These are phyloP conservation scores for Bucco capensis DNA, from an alignment of 2,113 vertebrate genomes.

Conservation along the genomic window DNA sequence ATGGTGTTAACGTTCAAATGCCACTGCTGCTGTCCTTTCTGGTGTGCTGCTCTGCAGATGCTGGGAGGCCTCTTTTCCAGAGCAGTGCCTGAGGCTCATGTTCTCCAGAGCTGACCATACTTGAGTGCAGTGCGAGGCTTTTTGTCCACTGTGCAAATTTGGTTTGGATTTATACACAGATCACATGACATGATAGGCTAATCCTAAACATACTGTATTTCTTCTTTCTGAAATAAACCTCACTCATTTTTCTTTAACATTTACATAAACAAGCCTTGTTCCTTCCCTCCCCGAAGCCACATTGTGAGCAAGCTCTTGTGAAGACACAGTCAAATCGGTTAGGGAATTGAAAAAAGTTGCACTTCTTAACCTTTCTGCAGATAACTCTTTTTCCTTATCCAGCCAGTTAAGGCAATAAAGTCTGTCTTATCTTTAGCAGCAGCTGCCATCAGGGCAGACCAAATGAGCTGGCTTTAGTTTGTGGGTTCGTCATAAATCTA, in stretches of 20 bases:
- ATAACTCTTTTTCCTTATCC: not conserved
- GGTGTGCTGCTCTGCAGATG: not conserved
- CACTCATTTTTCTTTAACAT: not conserved
- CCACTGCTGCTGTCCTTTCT: not conserved
- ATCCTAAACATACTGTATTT: not conserved
- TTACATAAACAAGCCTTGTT: not conserved
- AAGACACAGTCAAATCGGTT: not conserved
- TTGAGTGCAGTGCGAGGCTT: rapidly evolving
- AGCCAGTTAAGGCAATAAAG: constrained; percentile 29
- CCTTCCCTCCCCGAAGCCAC: not conserved
- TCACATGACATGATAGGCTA: not conserved
- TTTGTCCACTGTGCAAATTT: not conserved
- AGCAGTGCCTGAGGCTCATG: not conserved
- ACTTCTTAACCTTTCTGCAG: constrained; percentile 22
- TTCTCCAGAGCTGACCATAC: not conserved
- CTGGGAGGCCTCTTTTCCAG: not conserved
- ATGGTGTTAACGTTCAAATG: not conserved
- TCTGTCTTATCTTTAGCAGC: constrained; percentile 29
- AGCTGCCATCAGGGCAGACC: not conserved
- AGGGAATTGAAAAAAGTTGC: not conserved
- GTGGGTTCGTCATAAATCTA: constrained; percentile 33
- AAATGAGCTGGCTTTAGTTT: constrained; percentile 28
- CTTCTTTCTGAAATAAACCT: not conserved
- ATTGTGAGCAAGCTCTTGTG: rapidly evolving
- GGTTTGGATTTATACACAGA: not conserved